Evolutionary conservation across 1,140 invertebrate species (phyloP).

Genomic region (Pseudomyrmex pallidus): DNA sequence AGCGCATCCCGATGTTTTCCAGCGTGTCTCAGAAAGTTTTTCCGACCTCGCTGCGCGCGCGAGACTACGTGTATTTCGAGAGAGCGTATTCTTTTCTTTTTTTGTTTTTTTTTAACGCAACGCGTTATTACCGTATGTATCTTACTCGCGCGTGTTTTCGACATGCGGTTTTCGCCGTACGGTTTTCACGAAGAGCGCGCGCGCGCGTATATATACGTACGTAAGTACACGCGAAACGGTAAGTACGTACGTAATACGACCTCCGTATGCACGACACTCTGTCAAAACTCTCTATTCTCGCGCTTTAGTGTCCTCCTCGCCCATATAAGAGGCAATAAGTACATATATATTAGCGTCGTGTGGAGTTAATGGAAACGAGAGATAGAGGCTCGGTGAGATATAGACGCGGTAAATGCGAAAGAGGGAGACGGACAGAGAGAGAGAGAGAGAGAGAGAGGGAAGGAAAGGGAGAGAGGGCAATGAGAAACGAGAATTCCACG

Average conservation of each 20-base stretch:
- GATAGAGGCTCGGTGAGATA: conserved; percentile 12
- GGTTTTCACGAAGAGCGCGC: conserved; percentile 16
- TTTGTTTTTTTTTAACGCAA: background rate
- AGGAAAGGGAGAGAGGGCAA: background rate
- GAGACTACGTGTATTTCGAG: conserved; percentile 39
- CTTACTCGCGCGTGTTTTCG: background rate
- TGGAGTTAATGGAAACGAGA: conserved; percentile 57
- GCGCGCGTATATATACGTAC: background rate
- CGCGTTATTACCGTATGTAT: conserved; percentile 45
- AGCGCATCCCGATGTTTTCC: conserved; percentile 41
- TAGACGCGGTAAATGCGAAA: conserved; percentile 2
- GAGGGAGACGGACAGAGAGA: background rate
- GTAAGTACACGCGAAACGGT: background rate
- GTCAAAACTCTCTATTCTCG: conserved; percentile 43
- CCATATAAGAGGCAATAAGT: conserved; percentile 43
- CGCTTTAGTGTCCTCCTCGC: conserved; percentile 36
- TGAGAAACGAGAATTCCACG: conserved; percentile 50
- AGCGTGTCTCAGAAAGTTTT: conserved; percentile 20
- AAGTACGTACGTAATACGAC: background rate
- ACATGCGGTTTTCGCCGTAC: conserved; percentile 2
- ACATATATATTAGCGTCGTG: conserved; percentile 50
- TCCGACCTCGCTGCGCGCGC: conserved; percentile 17
- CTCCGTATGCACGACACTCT: background rate
- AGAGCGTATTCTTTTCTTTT: conserved; percentile 2
- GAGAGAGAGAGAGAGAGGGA: background rate